Evolutionary conservation across 2,888 invertebrate species (phyloP).

Genomic region (Pimpla rufipes): DNA sequence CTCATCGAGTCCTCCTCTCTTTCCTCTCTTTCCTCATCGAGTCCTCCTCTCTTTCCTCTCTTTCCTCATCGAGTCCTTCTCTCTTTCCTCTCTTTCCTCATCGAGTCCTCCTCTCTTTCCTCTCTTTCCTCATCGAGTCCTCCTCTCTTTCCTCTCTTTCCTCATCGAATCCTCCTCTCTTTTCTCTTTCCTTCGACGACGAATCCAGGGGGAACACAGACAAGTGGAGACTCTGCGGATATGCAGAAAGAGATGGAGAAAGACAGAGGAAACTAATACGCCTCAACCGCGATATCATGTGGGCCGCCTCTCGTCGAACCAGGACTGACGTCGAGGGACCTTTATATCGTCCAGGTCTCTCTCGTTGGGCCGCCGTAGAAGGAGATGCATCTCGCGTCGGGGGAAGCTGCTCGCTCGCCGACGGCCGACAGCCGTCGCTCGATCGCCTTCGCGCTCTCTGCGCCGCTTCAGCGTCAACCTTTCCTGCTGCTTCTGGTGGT

Average conservation of each 20-base stretch:
- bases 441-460: slow-evolving; percentile 61
- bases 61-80: too few relatives aligned
- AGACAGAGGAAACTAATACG: slow-evolving; percentile 25
- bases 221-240: not conserved
- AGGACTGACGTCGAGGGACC: slow-evolving; percentile 65
- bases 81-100: too few relatives aligned
- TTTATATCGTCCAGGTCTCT: slow-evolving; percentile 65
- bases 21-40: too few relatives aligned
- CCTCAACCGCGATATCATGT: slow-evolving; percentile 37
- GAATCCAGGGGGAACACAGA: too few relatives aligned
- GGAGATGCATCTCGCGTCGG: slow-evolving; percentile 71
- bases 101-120: too few relatives aligned
- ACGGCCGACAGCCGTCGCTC: slow-evolving; percentile 71
- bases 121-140: too few relatives aligned
- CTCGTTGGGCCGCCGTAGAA: slow-evolving; percentile 77
- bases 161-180: too few relatives aligned
- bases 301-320: slow-evolving; percentile 7
- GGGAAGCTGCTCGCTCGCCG: slow-evolving; percentile 7
- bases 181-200: too few relatives aligned
- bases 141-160: too few relatives aligned
- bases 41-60: too few relatives aligned
- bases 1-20: too few relatives aligned
- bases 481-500: not conserved
- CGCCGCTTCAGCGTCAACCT: too few relatives aligned
- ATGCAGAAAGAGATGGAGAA: not conserved